Evolutionary conservation across 1,140 invertebrate species (phyloP), one percentile per base, ranked within the genome.

Genomic region (Phenacoccus solenopsis): DNA sequence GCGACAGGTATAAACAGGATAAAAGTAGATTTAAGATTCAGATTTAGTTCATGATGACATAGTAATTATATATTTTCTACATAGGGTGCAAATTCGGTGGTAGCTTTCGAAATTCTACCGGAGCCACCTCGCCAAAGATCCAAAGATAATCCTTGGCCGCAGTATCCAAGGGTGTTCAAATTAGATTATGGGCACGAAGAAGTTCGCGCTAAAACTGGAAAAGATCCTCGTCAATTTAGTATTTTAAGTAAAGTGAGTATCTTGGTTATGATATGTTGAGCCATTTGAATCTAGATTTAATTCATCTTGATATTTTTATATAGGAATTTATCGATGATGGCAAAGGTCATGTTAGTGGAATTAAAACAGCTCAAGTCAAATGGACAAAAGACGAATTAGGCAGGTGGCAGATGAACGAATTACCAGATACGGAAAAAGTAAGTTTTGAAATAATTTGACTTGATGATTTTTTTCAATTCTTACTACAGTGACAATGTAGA

Each of bases 111-210:
- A 83, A 98, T 99, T 76, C 81, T 99, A 57, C 96, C 96, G 0
- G 86, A 93, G 76, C 97, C 97, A 24, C 90, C 94, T 49, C 81
- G 82, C 13, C 83, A 82, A 25, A 83, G 97, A 28, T 87, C 87
- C 10, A 80, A 82, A 13, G 92, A 94, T 77, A 98, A 98, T 80
- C 97, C 97, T 5, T 99, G 97, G 97, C 97, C 97, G 27, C 94
- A 98, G 76, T 98, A 91, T 87, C 96, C 97, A 0, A 85, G 92
- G 77, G 89, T 98, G 7, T 98, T 98, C 82, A 90, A 95, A 74
- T 89, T 98, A 1, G 97, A 99, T 79, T 99, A 99, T 78, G 97
- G 97, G 0, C 97, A 99, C 76, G 96, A 98, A 77, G 97, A 99
- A 82, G 94, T 96, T 0, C 87, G 88, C 76, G 81, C 95, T 0